Evolutionary conservation across 2,797 vertebrate species (phyloP).

Genomic region (Diceros bicornis): DNA sequence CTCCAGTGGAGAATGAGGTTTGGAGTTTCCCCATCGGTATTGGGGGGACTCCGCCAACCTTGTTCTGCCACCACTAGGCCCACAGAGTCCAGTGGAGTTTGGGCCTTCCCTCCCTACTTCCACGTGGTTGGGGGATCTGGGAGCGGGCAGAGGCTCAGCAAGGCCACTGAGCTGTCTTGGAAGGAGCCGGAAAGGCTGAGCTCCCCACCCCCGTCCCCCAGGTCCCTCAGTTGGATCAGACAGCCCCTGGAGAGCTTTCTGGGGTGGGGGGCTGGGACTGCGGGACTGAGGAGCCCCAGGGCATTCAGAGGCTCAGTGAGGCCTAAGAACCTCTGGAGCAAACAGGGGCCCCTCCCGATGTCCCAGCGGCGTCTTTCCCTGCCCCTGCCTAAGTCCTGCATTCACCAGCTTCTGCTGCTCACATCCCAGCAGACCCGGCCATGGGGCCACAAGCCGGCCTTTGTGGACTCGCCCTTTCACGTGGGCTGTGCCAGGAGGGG

Average conservation of each 20-base stretch:
- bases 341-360: background rate
- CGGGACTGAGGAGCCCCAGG: background rate
- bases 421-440: background rate
- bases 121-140: background rate
- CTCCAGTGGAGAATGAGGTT: background rate
- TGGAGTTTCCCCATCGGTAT: background rate
- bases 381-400: background rate
- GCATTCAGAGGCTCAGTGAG: background rate
- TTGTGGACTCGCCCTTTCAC: constrained; percentile 73
- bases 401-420: background rate
- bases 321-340: background rate
- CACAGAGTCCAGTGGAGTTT: background rate
- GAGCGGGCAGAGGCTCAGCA: background rate
- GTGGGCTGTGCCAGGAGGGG: constrained; percentile 72
- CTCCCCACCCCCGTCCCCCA: background rate
- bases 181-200: background rate
- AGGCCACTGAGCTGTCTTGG: background rate
- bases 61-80: background rate
- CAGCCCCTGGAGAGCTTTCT: background rate
- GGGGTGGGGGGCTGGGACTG: background rate
- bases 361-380: background rate
- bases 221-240: background rate
- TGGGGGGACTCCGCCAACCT: background rate
- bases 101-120: background rate
- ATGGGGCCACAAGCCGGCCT: constrained; percentile 63